Evolutionary conservation across 2,888 invertebrate genomes (phyloP).

Genomic region (Apantesis nais): DNA sequence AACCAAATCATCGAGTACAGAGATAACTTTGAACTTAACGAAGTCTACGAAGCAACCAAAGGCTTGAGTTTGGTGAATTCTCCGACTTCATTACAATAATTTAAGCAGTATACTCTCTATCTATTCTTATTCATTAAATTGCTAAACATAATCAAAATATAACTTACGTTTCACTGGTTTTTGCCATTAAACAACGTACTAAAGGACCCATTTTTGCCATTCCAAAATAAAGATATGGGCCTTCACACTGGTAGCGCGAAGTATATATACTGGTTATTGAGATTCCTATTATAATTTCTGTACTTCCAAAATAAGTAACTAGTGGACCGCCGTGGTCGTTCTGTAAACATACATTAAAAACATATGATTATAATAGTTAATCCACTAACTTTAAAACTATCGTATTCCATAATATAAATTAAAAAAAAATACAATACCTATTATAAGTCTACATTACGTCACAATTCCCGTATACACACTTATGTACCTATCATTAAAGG

Average conservation of each 20-base stretch:
- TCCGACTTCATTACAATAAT: not conserved
- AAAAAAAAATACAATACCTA: too few species aligned
- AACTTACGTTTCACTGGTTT: constrained; percentile 23
- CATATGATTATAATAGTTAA: too few species aligned
- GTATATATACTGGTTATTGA: constrained; percentile 48
- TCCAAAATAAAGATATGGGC: constrained; percentile 57
- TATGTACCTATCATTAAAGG: too few species aligned
- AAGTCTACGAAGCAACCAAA: too few species aligned
- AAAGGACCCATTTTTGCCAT: constrained; percentile 43
- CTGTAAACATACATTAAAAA: constrained; percentile 33
- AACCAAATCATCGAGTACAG: too few species aligned
- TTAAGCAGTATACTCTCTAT: too few species aligned
- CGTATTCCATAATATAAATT: too few species aligned
- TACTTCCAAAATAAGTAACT: constrained; percentile 45
- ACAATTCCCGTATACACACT: not conserved
- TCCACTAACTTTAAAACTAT: too few species aligned
- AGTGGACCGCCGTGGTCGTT: constrained; percentile 64
- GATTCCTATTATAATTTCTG: constrained; percentile 54
- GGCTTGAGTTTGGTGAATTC: not conserved
- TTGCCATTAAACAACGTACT: constrained; percentile 34
- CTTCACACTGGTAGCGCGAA: constrained; percentile 42
- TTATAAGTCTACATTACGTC: too few species aligned
- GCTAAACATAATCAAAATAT: not conserved
- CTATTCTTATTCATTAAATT: not conserved
- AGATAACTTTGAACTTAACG: not conserved